Base-by-base conservation (phyloP, 2,113 vertebrate species). In the Chroicocephalus ridibundus region DNA sequence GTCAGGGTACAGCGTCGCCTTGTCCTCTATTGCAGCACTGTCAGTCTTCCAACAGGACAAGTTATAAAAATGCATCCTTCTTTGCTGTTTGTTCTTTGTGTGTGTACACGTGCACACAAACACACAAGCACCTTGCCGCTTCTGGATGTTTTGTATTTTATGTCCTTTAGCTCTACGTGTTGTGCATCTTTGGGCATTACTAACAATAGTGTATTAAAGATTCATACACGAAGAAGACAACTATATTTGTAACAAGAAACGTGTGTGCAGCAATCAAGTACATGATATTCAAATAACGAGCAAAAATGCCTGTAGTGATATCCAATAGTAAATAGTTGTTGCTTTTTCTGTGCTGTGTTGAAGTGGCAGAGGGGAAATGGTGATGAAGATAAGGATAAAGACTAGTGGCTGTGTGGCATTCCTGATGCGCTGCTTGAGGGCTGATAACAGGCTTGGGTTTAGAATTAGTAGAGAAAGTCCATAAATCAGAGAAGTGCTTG, bases 401-500 rank as follows among this genome's bases (percentile, higher is more conserved):
- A 16, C 32, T 19, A 51, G 69, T 62, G 72, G 78, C 51, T 68
- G 52, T n/a, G 58, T 88, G 58, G 46, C 40, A 69, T 79, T 82
- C 36, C 94, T 84, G 78, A 85, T 86, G 70, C 60, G 13, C 15
- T 68, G 93, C 64, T 94, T 71, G 13, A 78, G 82, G 95, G 88
- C 86, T 79, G 75, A 88, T 91, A 89, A 87, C 90, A 60, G 84
- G 31, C 72, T 79, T 9, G 25, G 42, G 38, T 54, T 82, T 42
- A 40, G 81, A 94, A 86, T 83, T 90, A 90, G 82, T 82, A 58
- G 24, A 46, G 24, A 49, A 34, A 90, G 80, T 87, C 91, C 86
- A 69, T 96, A 93, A 94, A 95, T 86, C 95, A 97, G 86, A 62
- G 82, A 42, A 77, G 32, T 42, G 61, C 71, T 88, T 44, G 84